These are phyloP conservation scores for Thamnophis elegans DNA, from an alignment of 2,797 vertebrate genomes.

Conservation along the genomic window DNA sequence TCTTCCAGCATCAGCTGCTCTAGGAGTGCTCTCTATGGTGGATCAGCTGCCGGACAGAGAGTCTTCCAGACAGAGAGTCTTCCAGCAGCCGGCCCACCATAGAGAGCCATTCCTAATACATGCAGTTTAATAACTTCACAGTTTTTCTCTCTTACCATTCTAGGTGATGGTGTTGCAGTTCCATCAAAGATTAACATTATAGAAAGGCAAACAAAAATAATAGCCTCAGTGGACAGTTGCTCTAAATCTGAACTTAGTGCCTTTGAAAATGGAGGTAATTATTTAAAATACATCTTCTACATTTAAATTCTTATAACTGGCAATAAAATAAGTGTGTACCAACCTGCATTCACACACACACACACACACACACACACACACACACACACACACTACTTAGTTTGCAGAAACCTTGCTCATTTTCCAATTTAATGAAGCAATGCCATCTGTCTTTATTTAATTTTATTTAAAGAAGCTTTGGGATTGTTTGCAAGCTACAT, in stretches of 20 bases:
- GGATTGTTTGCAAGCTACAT: not conserved
- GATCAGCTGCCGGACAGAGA: too few species aligned
- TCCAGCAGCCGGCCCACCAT: too few species aligned
- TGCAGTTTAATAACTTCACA: not conserved
- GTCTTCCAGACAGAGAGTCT: too few species aligned
- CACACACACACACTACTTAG: not conserved
- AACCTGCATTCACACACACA: not conserved
- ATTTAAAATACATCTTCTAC: not conserved
- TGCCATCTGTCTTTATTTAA: not conserved
- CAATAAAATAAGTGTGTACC: not conserved
- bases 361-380: not conserved
- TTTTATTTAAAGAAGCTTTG: not conserved
- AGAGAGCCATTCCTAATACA: too few species aligned
- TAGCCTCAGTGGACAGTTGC: constrained; percentile 40
- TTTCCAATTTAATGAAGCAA: not conserved
- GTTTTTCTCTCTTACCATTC: constrained; percentile 13
- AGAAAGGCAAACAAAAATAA: constrained; percentile 51
- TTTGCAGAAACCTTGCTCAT: not conserved
- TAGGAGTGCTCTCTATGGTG: too few species aligned
- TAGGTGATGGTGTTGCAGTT: constrained; percentile 60
- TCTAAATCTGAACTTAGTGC: constrained; percentile 47
- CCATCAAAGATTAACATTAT: constrained; percentile 47
- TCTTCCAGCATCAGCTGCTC: too few species aligned
- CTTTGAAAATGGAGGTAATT: constrained; percentile 67
- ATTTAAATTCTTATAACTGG: not conserved